Conservation (phyloP, 1,140 invertebrate genomes). For the Drosophila nasuta region DNA sequence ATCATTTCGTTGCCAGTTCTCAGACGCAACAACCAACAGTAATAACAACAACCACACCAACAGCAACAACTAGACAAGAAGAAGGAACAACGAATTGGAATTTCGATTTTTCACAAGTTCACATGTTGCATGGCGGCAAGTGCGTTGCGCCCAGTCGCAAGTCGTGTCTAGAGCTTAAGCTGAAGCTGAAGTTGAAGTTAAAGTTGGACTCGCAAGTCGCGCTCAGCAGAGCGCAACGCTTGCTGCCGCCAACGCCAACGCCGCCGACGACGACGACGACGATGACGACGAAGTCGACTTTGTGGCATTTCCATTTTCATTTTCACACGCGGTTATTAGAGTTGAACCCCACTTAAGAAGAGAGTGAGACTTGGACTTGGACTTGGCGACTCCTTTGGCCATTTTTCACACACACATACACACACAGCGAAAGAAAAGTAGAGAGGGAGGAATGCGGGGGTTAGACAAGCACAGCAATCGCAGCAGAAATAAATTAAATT, state of each 20-base stretch:
- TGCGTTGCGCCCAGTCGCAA: slow-evolving; percentile 53
- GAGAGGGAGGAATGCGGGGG: background rate
- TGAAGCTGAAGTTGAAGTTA: slow-evolving; percentile 11
- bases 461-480: slow-evolving; percentile 64
- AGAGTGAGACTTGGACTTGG: slow-evolving; percentile 71
- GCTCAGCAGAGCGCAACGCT: slow-evolving; percentile 48
- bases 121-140: slow-evolving; percentile 70
- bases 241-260: slow-evolving; percentile 32
- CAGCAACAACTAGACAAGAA: slow-evolving; percentile 16
- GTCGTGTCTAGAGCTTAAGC: slow-evolving; percentile 34
- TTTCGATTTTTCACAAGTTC: slow-evolving; percentile 83
- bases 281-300: slow-evolving; percentile 29
- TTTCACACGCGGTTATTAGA: slow-evolving; percentile 83
- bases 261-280: slow-evolving; percentile 33
- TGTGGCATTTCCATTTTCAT: slow-evolving; percentile 80
- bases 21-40: slow-evolving; percentile 11
- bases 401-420: slow-evolving; percentile 71
- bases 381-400: slow-evolving; percentile 58
- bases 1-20: slow-evolving; percentile 65
- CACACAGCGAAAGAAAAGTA: slow-evolving; percentile 5
- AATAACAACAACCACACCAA: slow-evolving; percentile 6
- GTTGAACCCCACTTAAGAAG: slow-evolving; percentile 82
- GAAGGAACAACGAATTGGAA: slow-evolving; percentile 63
- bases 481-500: slow-evolving; percentile 79
- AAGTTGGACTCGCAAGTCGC: slow-evolving; percentile 38